Percentiles rank a stretch among this genome's conserved stretches.
phyloP scores from a whole-genome alignment of 2,113 vertebrate species.

The Psammodynastes pulverulentus region DNA sequence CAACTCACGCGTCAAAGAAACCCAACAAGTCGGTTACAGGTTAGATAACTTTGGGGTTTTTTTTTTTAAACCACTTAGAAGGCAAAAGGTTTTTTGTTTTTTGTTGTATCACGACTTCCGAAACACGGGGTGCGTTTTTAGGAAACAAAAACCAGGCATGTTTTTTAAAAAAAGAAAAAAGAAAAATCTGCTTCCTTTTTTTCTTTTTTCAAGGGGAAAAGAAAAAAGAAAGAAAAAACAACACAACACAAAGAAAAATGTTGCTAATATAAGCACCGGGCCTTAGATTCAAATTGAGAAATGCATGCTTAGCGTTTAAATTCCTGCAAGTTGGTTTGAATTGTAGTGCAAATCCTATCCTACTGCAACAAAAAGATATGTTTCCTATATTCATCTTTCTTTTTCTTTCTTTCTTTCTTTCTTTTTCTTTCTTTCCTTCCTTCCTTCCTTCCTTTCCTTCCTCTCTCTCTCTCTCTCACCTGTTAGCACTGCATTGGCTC shows the following conservation, averaged over 20 bases:
- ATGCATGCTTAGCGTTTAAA: constrained; percentile 31
- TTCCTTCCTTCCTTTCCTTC: no score
- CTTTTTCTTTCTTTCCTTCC: background rate
- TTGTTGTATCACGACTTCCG: constrained; percentile 41
- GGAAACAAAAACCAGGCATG: constrained; percentile 29
- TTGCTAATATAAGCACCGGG: background rate
- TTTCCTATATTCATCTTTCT: background rate
- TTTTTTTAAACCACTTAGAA: constrained; percentile 45
- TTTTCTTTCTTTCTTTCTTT: background rate
- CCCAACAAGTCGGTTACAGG: constrained; percentile 57
- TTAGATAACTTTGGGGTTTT: no score
- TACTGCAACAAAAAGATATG: background rate
- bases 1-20: constrained; percentile 55
- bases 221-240: background rate
- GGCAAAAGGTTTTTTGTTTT: constrained; percentile 33
- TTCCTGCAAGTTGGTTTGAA: constrained; percentile 19
- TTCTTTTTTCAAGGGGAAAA: background rate
- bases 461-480: background rate
- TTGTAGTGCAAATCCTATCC: constrained; percentile 14
- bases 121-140: constrained; percentile 8
- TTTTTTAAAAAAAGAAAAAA: background rate
- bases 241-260: constrained; percentile 20
- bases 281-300: constrained; percentile 10
- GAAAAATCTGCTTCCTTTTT: background rate
- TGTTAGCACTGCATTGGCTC: background rate